Percentiles rank a stretch among this genome's conserved stretches.
Conservation (phyloP, 2,113 vertebrate species). For the Camelus bactrianus region DNA sequence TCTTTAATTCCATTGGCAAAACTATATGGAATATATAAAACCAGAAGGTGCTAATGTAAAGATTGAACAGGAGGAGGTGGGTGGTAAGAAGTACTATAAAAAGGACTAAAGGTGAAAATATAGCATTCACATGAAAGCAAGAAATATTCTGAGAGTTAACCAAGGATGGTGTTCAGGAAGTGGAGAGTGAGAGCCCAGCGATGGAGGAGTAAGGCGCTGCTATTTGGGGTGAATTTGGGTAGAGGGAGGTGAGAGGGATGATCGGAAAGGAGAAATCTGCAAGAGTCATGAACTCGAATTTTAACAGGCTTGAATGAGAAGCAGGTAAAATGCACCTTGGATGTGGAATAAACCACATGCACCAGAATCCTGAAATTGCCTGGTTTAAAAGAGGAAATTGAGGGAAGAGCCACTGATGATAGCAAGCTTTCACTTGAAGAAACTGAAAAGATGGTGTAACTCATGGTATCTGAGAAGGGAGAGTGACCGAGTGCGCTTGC, state of each 20-base stretch:
- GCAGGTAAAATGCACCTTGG: slow-evolving; percentile 23
- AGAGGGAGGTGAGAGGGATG: background rate
- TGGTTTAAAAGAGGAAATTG: slow-evolving; percentile 6
- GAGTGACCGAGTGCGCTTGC: background rate
- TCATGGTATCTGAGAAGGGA: background rate
- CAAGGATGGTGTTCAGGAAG: slow-evolving; percentile 47
- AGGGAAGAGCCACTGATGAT: background rate
- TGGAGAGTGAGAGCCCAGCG: background rate
- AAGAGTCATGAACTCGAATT: slow-evolving; percentile 40
- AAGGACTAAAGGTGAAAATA: slow-evolving; percentile 76
- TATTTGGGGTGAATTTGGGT: slow-evolving; percentile 27
- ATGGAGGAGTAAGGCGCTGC: slow-evolving; percentile 41
- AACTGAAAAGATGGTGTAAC: background rate
- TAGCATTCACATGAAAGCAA: slow-evolving; percentile 68
- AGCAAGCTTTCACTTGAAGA: background rate
- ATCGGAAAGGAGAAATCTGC: slow-evolving; percentile 1
- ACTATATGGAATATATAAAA: slow-evolving; percentile 59
- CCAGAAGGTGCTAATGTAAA: slow-evolving; percentile 70
- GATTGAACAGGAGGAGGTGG: slow-evolving; percentile 76
- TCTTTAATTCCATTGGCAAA: slow-evolving; percentile 67
- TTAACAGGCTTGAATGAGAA: slow-evolving; percentile 1
- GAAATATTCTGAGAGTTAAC: slow-evolving; percentile 65
- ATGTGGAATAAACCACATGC: background rate
- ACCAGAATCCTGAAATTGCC: slow-evolving; percentile 5
- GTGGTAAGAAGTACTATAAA: slow-evolving; percentile 68